Percentiles rank a stretch among this genome's conserved stretches.
Conservation (phyloP, 2,113 vertebrate genomes). For the Dendropsophus ebraccatus region DNA sequence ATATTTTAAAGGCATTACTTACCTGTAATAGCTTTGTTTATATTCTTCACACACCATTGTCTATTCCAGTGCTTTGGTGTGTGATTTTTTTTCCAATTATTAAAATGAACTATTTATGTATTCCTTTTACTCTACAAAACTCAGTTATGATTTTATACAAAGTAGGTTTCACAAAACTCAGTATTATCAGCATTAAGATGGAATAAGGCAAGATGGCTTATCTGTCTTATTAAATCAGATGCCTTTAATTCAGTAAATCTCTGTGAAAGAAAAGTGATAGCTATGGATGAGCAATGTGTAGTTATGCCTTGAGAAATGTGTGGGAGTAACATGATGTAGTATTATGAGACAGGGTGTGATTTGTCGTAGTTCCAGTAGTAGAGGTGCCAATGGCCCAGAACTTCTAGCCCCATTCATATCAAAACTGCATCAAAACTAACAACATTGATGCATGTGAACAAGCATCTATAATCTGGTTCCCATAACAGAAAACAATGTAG, state of each 20-base stretch:
- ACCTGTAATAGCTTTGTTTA: not conserved
- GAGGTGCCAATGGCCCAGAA: not conserved
- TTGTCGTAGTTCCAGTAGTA: not conserved
- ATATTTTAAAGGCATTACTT: not conserved
- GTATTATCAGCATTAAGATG: conserved; percentile 25
- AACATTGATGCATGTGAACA: too few species aligned
- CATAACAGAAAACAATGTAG: too few species aligned
- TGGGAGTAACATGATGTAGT: not conserved
- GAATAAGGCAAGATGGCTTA: not conserved
- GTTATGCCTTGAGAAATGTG: conserved; percentile 26
- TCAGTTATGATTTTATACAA: conserved; percentile 3
- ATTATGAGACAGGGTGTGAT: not conserved
- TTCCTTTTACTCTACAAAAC: not conserved
- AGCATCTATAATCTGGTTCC: too few species aligned
- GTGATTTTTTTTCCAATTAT: conserved; percentile 14
- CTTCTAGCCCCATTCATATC: too few species aligned
- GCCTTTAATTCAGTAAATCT: conserved; percentile 18
- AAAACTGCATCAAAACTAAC: too few species aligned
- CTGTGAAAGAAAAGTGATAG: not conserved
- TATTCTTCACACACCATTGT: not conserved
- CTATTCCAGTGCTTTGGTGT: not conserved
- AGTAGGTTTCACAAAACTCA: not conserved
- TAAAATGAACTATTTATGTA: conserved; percentile 13
- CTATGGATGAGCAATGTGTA: conserved; percentile 11
- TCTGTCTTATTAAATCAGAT: not conserved